Percentiles rank a stretch among this genome's conserved stretches.
Evolutionary conservation across 2,797 vertebrate genomes (phyloP).

Genomic region (Allobates femoralis): DNA sequence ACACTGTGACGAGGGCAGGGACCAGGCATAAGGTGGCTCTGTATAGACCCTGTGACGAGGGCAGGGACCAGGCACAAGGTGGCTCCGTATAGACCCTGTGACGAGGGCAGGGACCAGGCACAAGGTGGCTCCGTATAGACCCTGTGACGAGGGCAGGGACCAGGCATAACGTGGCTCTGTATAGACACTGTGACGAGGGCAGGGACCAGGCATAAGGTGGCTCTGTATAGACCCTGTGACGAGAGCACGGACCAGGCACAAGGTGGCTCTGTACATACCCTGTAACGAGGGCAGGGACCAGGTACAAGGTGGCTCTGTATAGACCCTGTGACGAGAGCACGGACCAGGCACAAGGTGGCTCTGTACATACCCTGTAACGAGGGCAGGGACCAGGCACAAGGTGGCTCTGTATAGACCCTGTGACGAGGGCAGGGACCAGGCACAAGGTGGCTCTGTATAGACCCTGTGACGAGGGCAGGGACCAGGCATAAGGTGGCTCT

Average conservation of each 20-base stretch:
- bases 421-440: background rate
- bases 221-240: slow-evolving; percentile 26
- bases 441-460: slow-evolving; percentile 14
- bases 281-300: background rate
- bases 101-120: background rate
- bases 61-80: background rate
- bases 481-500: slow-evolving; percentile 12
- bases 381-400: background rate
- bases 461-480: background rate
- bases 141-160: background rate
- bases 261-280: slow-evolving; percentile 29
- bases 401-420: slow-evolving; percentile 26
- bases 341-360: slow-evolving; percentile 13
- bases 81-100: slow-evolving; percentile 29
- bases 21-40: slow-evolving; percentile 12
- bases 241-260: background rate
- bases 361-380: too few species aligned
- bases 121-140: slow-evolving; percentile 17
- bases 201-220: background rate
- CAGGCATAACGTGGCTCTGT: slow-evolving; percentile 12
- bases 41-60: slow-evolving; percentile 3
- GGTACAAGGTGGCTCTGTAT: slow-evolving; percentile 18
- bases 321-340: background rate
- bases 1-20: background rate
- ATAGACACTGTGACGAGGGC: background rate